Evolutionary conservation across 2,797 vertebrate species (phyloP), one percentile per base, ranked within the genome.

Genomic region (Valencia hispanica): DNA sequence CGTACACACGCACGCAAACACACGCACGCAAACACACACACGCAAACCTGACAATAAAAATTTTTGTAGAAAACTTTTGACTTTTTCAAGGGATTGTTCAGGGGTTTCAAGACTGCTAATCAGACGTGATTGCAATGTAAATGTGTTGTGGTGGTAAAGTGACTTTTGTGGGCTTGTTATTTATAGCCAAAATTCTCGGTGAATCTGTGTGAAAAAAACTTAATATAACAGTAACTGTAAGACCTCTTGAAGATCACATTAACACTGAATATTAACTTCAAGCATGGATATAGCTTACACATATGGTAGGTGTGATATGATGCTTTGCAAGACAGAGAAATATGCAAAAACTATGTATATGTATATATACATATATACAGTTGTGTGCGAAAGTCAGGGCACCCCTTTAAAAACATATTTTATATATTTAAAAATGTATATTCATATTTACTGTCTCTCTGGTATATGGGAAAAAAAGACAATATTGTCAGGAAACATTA

Each of bases 61-160:
- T 48, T n/a, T n/a, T n/a, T 53, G 0, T 73, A 57, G 82, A 6
- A 74, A 73, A 82, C 68, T 53, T 73, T 79, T 1, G 15, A 61
- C 77, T 74, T 84, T 77, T 53, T 83, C 81, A n/a, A 8, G 82
- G 84, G 87, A 89, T 50, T 81, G 74, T 83, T 86, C 22, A 36
- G 43, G 66, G 75, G 45, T 79, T 83, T 81, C 63, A 68, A 83
- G 84, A 84, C 76, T 68, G 50, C 76, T 83, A 88, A 85, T 77
- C 74, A 85, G 84, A 84, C 82, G 80, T 82, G 80, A 90, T 86
- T 86, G 45, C 72, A 27, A 80, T 88, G 78, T 86, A 86, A 53
- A 91, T 82, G 80, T 74, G 59, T 79, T 73, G 51, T 47, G 47
- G 18, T 82, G 34, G 70, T 71, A 72, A 79, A 59, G 68, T 69